Evolutionary conservation across 2,888 invertebrate genomes (phyloP), one percentile per base, ranked within the genome.

Genomic region (Neria commutata): DNA sequence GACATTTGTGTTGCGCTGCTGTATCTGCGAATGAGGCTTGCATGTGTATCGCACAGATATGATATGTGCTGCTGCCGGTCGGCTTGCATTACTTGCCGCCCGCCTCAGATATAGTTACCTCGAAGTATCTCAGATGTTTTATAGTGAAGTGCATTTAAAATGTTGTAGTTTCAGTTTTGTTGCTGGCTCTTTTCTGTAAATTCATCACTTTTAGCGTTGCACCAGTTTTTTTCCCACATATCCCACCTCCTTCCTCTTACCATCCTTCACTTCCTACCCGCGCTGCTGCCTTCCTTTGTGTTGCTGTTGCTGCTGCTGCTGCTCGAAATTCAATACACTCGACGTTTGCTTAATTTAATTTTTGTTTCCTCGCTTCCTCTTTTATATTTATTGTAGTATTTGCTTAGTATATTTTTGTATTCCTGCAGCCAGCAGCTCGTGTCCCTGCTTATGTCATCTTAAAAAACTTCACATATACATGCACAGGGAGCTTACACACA

Each of bases 71-170:
- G 16, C 29, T 49, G 4, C 8, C 10, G n/a, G 17, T 29, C 21
- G 10, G 42, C 29, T 17, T 34, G 19, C 11, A 50, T 34, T 2
- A 26, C 17, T 45, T 21, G 21, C 34, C 6, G 34, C 21, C 11
- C 14, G 5, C 21, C 2, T 17, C 24, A 42, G 45, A 54, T 61
- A 57, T 47, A 48, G 51, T 55, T 55, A 61, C 55, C 51, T 16
- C 26, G 16, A 26, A 29, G 48, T 52, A 55, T 58, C 55, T 61
- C 61, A 49, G 58, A 58, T 61, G 58, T n/a, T 58, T 55, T 51
- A 37, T 46, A 19, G 29, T 6, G 10, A 57, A 57, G 37, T 52
- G 37, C 5, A 21, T 42, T 45, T 40, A 17, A 11, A 14, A n/a
- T 37, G 37, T 14, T n/a, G 37, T 25, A 14, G 23, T 8, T 17